Percentiles rank a stretch among this genome's conserved stretches.
Conservation (phyloP, 2,797 vertebrate species). For the Coluber constrictor region DNA sequence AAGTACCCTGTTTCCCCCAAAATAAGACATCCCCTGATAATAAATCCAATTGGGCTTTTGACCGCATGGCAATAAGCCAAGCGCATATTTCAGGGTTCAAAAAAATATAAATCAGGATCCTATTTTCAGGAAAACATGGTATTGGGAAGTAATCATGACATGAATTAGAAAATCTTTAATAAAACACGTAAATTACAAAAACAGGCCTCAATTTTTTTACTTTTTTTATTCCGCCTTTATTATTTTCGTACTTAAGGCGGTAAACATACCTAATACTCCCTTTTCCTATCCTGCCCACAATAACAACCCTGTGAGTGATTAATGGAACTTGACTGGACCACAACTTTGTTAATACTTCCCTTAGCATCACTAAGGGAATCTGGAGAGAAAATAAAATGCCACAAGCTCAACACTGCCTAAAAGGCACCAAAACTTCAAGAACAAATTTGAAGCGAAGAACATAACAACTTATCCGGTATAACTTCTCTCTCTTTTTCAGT, state of each 20-base stretch:
- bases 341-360: not conserved
- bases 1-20: not conserved
- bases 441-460: not conserved
- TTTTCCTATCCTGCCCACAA: not conserved
- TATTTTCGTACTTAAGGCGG: not conserved
- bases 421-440: not conserved
- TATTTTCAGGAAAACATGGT: no score
- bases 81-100: no score
- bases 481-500: not conserved
- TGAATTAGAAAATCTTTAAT: not conserved
- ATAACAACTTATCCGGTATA: not conserved
- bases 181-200: not conserved
- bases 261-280: not conserved
- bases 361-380: not conserved
- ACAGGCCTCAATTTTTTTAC: not conserved
- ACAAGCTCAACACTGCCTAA: not conserved
- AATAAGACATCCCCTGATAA: no score
- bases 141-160: not conserved
- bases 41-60: no score
- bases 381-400: not conserved
- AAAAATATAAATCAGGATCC: no score
- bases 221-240: not conserved
- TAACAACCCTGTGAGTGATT: not conserved
- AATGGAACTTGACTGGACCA: not conserved
- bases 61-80: no score